Conservation (phyloP, 2,888 invertebrate species). For the Lasioglossum vierecki region DNA sequence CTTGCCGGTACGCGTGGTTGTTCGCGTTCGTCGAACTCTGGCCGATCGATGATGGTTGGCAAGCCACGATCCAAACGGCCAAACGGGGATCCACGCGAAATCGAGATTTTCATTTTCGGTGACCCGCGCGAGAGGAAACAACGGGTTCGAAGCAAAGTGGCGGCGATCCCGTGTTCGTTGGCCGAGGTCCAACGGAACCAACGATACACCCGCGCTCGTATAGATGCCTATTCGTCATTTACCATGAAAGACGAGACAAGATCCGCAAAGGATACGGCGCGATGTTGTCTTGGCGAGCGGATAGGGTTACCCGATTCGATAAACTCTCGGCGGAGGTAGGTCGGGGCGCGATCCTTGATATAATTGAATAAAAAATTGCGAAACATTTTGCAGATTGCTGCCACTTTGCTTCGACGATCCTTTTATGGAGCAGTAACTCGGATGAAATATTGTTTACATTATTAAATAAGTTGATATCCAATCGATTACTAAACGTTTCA, state of each 20-base stretch:
- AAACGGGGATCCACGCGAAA: neutral
- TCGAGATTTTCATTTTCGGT: slow-evolving; percentile 13
- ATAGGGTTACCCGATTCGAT: neutral
- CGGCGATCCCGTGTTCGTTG: slow-evolving; percentile 10
- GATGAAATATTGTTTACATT: no score
- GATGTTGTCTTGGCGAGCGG: neutral
- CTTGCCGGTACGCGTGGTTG: slow-evolving; percentile 56
- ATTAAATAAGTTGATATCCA: no score
- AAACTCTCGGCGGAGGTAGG: neutral
- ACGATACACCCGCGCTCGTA: neutral
- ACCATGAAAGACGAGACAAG: neutral
- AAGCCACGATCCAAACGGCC: neutral
- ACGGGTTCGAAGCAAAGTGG: neutral
- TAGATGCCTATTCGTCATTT: neutral
- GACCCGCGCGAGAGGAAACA: slow-evolving; percentile 18
- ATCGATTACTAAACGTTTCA: no score
- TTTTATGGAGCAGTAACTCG: no score
- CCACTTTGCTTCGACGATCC: no score
- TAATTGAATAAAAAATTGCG: no score
- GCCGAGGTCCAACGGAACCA: slow-evolving; percentile 23
- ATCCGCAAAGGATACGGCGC: neutral
- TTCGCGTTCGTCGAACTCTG: slow-evolving; percentile 56
- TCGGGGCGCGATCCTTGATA: no score
- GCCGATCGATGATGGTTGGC: slow-evolving; percentile 37
- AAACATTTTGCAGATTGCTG: no score